Percentiles rank a stretch among this genome's conserved stretches.
phyloP scores from a whole-genome alignment of 1,140 invertebrate species.

The Trialeurodes vaporariorum region DNA sequence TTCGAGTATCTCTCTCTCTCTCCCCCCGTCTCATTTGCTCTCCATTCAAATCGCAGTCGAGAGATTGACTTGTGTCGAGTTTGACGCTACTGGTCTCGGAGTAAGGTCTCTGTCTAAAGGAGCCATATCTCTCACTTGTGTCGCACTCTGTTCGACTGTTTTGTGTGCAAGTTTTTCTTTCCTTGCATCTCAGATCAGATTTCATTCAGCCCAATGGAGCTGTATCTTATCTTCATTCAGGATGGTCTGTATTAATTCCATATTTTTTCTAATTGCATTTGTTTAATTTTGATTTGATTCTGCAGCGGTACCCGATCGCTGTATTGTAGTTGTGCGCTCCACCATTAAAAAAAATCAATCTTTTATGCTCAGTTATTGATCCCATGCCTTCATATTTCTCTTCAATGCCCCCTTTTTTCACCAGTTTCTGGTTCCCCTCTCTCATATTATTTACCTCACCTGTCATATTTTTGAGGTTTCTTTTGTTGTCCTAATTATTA shows the following conservation, averaged over 20 bases:
- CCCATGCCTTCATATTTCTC: too few relatives aligned
- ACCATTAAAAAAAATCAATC: neutral
- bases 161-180: too few relatives aligned
- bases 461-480: neutral
- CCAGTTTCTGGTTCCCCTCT: neutral
- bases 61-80: neutral
- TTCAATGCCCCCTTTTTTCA: neutral
- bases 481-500: neutral
- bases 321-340: neutral
- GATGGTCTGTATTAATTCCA: neutral
- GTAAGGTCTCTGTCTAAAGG: too few relatives aligned
- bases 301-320: neutral
- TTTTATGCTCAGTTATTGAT: neutral
- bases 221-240: neutral
- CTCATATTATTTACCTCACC: neutral
- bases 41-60: neutral
- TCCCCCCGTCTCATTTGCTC: neutral
- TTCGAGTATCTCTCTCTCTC: neutral
- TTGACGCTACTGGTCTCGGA: neutral
- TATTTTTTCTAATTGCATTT: neutral
- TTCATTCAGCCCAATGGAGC: neutral
- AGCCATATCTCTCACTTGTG: too few relatives aligned
- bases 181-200: neutral
- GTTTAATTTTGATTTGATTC: neutral
- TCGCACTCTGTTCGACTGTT: too few relatives aligned